These are phyloP conservation scores for Camelus dromedarius DNA, from an alignment of 2,113 vertebrate species.

Conservation along the genomic window DNA sequence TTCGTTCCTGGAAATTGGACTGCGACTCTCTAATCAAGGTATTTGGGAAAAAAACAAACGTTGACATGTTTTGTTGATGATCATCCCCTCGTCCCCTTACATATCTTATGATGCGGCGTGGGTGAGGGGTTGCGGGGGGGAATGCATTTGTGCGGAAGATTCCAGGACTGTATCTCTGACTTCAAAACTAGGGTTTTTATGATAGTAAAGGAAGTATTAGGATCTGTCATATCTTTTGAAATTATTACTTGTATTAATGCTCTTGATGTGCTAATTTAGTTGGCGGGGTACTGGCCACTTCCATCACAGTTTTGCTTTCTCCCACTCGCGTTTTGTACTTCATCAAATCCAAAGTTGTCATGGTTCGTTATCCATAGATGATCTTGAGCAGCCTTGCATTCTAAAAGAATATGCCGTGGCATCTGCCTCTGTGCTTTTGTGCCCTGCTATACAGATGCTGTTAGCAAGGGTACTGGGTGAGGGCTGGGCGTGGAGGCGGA, in stretches of 20 bases:
- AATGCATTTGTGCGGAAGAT: not conserved
- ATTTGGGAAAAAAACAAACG: slow-evolving; percentile 63
- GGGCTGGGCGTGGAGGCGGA: not conserved
- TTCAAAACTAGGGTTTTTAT: not conserved
- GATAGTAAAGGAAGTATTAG: slow-evolving; percentile 46
- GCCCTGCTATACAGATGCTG: slow-evolving; percentile 72
- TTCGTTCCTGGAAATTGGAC: slow-evolving; percentile 40
- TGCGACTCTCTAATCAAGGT: slow-evolving; percentile 83
- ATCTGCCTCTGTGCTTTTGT: slow-evolving; percentile 83
- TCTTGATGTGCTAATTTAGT: not conserved
- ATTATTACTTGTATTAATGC: not conserved
- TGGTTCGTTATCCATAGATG: slow-evolving; percentile 86
- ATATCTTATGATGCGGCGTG: not conserved
- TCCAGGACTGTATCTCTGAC: not conserved
- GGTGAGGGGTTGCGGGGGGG: not conserved
- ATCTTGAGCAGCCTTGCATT: slow-evolving; percentile 86
- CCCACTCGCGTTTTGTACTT: slow-evolving; percentile 65
- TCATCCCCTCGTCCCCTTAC: not conserved
- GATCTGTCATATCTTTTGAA: not conserved
- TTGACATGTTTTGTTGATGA: not conserved
- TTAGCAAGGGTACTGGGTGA: slow-evolving; percentile 53
- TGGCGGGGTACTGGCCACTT: slow-evolving; percentile 31
- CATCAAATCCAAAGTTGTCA: slow-evolving; percentile 81
- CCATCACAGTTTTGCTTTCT: slow-evolving; percentile 49
- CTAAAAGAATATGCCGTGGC: slow-evolving; percentile 84